These are phyloP conservation scores for Ruditapes philippinarum DNA, from an alignment of 1,140 invertebrate species.

Conservation along the genomic window DNA sequence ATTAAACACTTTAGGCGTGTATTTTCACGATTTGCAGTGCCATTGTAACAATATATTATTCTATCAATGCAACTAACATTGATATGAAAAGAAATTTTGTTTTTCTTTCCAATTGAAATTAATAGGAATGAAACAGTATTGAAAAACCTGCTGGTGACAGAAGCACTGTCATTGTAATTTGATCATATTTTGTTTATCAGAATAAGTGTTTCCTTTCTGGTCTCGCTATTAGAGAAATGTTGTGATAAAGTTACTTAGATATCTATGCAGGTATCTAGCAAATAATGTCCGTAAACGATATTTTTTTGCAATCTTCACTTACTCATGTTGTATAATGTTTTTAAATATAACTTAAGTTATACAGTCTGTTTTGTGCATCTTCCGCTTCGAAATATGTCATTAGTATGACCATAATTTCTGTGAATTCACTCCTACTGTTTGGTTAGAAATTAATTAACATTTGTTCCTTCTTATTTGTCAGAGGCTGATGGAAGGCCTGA, in stretches of 20 bases:
- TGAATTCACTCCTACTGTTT: slow-evolving; percentile 19
- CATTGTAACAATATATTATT: too few species aligned
- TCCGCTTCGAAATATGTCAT: slow-evolving; percentile 20
- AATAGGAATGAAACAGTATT: slow-evolving; percentile 15
- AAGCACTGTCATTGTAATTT: slow-evolving; percentile 25
- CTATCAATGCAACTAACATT: too few species aligned
- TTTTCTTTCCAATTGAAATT: slow-evolving; percentile 14
- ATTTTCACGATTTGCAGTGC: too few species aligned
- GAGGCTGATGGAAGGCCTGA: slow-evolving; percentile 14
- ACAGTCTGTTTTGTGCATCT: slow-evolving; percentile 18
- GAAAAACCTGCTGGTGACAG: slow-evolving; percentile 22
- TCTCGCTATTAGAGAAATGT: slow-evolving; percentile 17
- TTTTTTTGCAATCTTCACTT: too few species aligned
- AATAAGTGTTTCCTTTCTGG: slow-evolving; percentile 20
- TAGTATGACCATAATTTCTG: slow-evolving; percentile 11
- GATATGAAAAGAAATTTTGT: slow-evolving; percentile 25
- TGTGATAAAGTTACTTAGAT: slow-evolving; percentile 19
- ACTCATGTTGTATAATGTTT: slow-evolving; percentile 31
- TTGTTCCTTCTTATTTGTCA: slow-evolving; percentile 15
- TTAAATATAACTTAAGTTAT: slow-evolving; percentile 33
- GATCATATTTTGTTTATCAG: slow-evolving; percentile 22
- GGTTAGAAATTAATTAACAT: slow-evolving; percentile 14
- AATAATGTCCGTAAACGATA: slow-evolving; percentile 18
- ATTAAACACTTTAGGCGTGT: too few species aligned
- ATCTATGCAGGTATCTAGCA: slow-evolving; percentile 26